Evolutionary conservation across 2,888 invertebrate genomes (phyloP), one percentile per base, ranked within the genome.

Genomic region (Allygus modestus): DNA sequence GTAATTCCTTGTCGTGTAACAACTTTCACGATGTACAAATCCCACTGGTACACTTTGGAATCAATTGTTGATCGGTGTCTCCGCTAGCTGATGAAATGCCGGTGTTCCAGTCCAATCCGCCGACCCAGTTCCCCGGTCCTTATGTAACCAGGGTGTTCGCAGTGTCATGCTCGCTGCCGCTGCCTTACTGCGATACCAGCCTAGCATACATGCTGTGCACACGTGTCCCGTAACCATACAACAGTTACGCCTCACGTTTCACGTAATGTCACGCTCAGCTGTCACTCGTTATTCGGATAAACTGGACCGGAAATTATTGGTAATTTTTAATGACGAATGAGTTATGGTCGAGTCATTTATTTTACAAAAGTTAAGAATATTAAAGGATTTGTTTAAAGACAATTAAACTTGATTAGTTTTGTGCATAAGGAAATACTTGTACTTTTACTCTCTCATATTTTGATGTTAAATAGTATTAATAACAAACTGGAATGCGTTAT

Each of bases 81-180:
- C 28, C 65, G 20, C 9, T 2, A 2, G 58, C 58, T 65, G 65
- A 65, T 31, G 65, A 65, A 65, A 65, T 9, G 65, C 28, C 65
- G 65, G 65, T 23, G 58, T 65, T 65, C 65, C 65, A 31, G 28
- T 65, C 28, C 23, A 23, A 58, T n/a, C n/a, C 20, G 58, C 23
- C 31, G 65, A 65, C 65, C 65, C 65, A 65, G 28, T 65, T 65
- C 12, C 12, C 15, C 11, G 26, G n/a, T 23, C 58, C 28, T 65
- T 65, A 65, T 17, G 28, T 65, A 28, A 65, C 65, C 9, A 28
- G 26, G 23, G 65, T 28, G n/a, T n/a, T n/a, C n/a, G n/a, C n/a
- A n/a, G n/a, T n/a, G n/a, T n/a, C n/a, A n/a, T n/a, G n/a, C n/a
- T n/a, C n/a, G n/a, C 65, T 7, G 65, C 15, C 31, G 65, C 28